Conservation (phyloP, 2,797 vertebrate genomes). For the Hydrolagus colliei region DNA sequence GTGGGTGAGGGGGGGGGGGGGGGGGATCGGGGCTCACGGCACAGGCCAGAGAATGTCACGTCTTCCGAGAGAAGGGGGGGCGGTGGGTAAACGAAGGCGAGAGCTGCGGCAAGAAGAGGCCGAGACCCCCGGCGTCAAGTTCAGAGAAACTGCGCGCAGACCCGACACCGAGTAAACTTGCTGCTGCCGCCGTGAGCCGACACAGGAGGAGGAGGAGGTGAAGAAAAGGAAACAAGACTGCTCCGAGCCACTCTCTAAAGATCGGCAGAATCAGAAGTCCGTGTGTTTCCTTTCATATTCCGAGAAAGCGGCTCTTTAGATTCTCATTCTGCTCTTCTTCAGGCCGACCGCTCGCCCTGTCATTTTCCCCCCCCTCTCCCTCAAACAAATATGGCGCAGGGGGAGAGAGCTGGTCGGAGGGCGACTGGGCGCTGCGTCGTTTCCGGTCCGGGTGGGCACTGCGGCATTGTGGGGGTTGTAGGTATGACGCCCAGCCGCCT, state of each 20-base stretch:
- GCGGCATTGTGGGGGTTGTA: constrained; percentile 21
- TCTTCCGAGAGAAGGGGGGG: not conserved
- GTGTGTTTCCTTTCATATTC: constrained; percentile 31
- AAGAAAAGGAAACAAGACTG: not conserved
- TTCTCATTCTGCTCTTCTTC: constrained; percentile 35
- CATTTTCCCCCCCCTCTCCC: constrained; percentile 52
- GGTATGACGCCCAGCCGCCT: not conserved
- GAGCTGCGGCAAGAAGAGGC: not conserved
- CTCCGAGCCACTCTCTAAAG: not conserved
- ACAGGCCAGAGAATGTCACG: not conserved
- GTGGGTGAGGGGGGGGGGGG: too few relatives aligned
- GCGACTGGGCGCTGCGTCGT: not conserved
- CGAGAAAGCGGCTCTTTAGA: constrained; percentile 34
- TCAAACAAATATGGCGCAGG: constrained; percentile 57
- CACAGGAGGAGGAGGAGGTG: not conserved
- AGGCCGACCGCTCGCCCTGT: constrained; percentile 47
- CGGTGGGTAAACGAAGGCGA: not conserved
- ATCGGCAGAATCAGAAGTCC: not conserved
- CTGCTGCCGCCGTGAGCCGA: not conserved
- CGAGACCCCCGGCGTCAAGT: not conserved
- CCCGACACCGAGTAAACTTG: not conserved
- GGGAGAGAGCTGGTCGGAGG: constrained; percentile 15
- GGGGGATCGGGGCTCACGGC: not conserved
- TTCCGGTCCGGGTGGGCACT: not conserved
- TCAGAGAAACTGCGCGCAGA: not conserved